Percentiles rank a stretch among this genome's conserved stretches.
Evolutionary conservation across 2,797 vertebrate species (phyloP).

Genomic region (Trematomus bernacchii): DNA sequence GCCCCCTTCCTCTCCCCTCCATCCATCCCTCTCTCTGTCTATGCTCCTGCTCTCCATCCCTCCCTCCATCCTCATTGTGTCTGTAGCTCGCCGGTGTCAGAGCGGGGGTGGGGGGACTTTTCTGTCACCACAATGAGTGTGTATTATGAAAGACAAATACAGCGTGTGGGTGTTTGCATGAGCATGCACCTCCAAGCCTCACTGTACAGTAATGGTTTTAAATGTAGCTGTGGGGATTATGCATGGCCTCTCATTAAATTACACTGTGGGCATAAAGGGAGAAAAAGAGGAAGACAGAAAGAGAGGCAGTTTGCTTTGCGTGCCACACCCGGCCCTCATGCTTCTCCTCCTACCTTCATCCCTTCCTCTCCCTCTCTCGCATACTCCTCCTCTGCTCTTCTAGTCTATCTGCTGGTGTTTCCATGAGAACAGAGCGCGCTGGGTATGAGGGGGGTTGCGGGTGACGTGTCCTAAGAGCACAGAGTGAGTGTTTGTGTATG

Average conservation of each 20-base stretch:
- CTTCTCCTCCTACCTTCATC: conserved; percentile 64
- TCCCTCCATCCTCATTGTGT: conserved; percentile 69
- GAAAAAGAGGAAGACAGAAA: conserved; percentile 23
- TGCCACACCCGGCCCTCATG: conserved; percentile 79
- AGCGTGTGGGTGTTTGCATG: conserved; percentile 76
- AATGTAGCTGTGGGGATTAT: conserved; percentile 65
- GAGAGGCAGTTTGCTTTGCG: conserved; percentile 56
- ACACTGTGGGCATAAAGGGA: conserved; percentile 54
- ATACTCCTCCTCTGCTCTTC: conserved; percentile 70
- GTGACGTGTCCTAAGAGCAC: conserved; percentile 77
- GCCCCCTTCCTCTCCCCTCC: conserved; percentile 13
- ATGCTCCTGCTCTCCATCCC: conserved; percentile 39
- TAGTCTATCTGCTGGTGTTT: conserved; percentile 83
- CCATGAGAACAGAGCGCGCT: conserved; percentile 86
- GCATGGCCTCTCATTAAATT: conserved; percentile 66
- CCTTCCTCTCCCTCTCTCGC: conserved; percentile 40
- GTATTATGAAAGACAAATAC: conserved; percentile 69
- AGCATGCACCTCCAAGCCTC: conserved; percentile 60
- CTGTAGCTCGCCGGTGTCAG: conserved; percentile 65
- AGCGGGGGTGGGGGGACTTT: conserved; percentile 79
- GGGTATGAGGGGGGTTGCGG: conserved; percentile 59
- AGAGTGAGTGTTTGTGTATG: conserved; percentile 22
- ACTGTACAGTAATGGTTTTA: conserved; percentile 61
- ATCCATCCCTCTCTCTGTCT: conserved; percentile 22
- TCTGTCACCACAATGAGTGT: conserved; percentile 67